A percentile compares a stretch with the other conserved stretches of the same genome.
Conservation (phyloP, 1,140 invertebrate genomes). For the Limonius californicus region DNA sequence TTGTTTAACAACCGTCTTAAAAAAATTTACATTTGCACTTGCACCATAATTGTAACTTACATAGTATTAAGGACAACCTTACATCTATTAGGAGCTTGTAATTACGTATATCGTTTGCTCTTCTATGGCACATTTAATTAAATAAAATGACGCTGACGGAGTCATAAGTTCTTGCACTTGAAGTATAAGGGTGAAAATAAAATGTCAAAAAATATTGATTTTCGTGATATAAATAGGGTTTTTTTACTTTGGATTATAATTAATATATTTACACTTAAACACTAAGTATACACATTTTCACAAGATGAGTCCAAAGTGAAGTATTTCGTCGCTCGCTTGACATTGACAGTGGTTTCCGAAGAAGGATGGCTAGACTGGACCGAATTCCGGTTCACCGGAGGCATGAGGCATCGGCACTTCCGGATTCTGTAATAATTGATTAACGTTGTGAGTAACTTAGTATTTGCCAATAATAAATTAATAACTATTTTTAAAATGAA, state of each 20-base stretch:
- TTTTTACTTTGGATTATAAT: conserved; percentile 34
- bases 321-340: conserved; percentile 30
- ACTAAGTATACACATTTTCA: conserved; percentile 45
- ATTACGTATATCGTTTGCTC: conserved; percentile 40
- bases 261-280: conserved; percentile 34
- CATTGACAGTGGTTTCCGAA: conserved; percentile 30
- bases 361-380: conserved; percentile 29
- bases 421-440: conserved; percentile 36
- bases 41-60: conserved; percentile 11
- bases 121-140: conserved; percentile 36
- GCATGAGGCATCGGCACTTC: conserved; percentile 33
- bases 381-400: conserved; percentile 33
- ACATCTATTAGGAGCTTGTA: conserved; percentile 33
- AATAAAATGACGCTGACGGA: conserved; percentile 4
- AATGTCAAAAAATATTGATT: not conserved
- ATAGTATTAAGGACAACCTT: conserved; percentile 15
- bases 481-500: conserved; percentile 4
- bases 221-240: conserved; percentile 10
- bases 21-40: conserved; percentile 9
- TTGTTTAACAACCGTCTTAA: not conserved
- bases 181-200: not conserved
- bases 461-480: conserved; percentile 7
- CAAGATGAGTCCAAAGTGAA: conserved; percentile 37
- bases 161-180: not conserved
- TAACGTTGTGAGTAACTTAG: conserved; percentile 11